Percentiles rank a stretch among this genome's conserved stretches.
Conservation (phyloP, 2,888 invertebrate genomes). For the Dolichomitus sp. region DNA sequence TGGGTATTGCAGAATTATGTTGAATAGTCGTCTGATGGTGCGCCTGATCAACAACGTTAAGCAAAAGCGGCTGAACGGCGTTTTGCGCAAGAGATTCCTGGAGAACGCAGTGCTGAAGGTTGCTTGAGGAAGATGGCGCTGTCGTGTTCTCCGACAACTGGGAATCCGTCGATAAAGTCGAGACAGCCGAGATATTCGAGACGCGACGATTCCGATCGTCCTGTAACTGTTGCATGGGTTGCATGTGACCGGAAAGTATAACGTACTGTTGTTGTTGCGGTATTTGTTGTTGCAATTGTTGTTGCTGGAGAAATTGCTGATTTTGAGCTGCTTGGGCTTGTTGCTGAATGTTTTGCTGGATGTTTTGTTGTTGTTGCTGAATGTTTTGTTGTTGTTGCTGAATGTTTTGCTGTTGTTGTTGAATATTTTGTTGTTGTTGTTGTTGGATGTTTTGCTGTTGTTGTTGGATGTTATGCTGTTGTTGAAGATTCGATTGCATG, state of each 20-base stretch:
- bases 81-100: slow-evolving; percentile 45
- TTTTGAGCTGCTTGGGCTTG: slow-evolving; percentile 65
- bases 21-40: slow-evolving; percentile 3
- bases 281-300: slow-evolving; percentile 71
- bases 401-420: slow-evolving; percentile 39
- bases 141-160: slow-evolving; percentile 75
- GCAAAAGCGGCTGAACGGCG: slow-evolving; percentile 32
- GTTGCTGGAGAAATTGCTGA: slow-evolving; percentile 72
- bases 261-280: slow-evolving; percentile 73
- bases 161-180: slow-evolving; percentile 81
- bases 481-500: slow-evolving; percentile 23
- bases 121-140: slow-evolving; percentile 39
- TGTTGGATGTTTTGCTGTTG: slow-evolving; percentile 55
- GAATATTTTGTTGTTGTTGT: slow-evolving; percentile 60
- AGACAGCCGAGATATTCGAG: slow-evolving; percentile 80
- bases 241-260: slow-evolving; percentile 74
- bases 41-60: slow-evolving; percentile 47
- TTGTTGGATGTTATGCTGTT: slow-evolving; percentile 35
- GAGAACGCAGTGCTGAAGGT: slow-evolving; percentile 40
- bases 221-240: slow-evolving; percentile 76
- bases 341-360: slow-evolving; percentile 34
- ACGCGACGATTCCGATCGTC: slow-evolving; percentile 84
- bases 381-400: slow-evolving; percentile 49
- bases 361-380: slow-evolving; percentile 28
- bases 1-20: not conserved